Evolutionary conservation across 2,888 invertebrate genomes (phyloP), one percentile per base, ranked within the genome.

Genomic region (Yponomeuta cagnagella): DNA sequence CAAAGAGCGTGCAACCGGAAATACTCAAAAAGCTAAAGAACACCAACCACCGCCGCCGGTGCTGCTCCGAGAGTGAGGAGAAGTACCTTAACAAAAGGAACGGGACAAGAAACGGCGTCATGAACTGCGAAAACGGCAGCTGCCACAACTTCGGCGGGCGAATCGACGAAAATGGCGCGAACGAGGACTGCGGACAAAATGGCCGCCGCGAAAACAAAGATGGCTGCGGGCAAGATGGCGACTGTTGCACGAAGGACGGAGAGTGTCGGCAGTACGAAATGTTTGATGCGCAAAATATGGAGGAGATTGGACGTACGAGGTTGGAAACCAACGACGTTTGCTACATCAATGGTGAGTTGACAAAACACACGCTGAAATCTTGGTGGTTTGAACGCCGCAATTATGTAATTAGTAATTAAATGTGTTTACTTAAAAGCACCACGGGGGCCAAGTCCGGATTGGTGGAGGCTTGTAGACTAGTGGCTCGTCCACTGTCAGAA

Each of bases 301-400:
- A 92, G 63, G 94, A 96, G 80, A 94, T 94, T 15, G 94, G 94
- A 0, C 93, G 95, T 73, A 94, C 93, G 2, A 88, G 89, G n/a
- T 89, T 97, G 75, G 90, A 94, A 48, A 81, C 94, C 0, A 95
- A 99, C 79, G 95, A 95, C 73, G 97, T 98, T 48, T 96, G 97
- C 80, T 99, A 99, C 85, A 99, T 99, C 66, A 98, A 98, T 89
- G 98, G 98, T 98, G 52, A 69, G 58, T 30, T 12, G 12, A 5
- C 52, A 37, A 2, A 37, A 5, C 1, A 2, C 33, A 37, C 33
- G 33, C 33, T 37, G 5, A 37, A 37, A 37, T 37, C 33, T 4
- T 2, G 33, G 33, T 37, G 33, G 33, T 37, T 37, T 23, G 23
- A 37, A 37, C 2, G 33, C 33, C 33, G 33, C 33, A 5, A 37